A percentile compares a stretch with the other conserved stretches of the same genome.
phyloP scores from a whole-genome alignment of 2,888 invertebrate genomes.

The Pristionchus maxplancki region DNA sequence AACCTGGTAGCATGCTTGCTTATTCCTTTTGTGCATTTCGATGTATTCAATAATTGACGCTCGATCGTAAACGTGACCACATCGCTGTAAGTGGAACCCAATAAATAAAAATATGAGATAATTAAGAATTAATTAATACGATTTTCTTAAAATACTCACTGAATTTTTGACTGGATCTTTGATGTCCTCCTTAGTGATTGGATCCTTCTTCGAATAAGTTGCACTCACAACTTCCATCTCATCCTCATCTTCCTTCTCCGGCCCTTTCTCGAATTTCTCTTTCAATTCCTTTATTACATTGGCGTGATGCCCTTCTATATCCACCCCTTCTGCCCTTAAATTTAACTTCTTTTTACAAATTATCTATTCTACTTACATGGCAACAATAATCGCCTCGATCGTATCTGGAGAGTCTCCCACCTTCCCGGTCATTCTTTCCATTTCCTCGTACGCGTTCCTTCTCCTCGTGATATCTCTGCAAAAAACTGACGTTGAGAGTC shows the following conservation, averaged over 20 bases:
- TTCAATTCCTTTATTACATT: not conserved
- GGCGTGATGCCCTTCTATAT: not conserved
- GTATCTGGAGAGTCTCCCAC: not conserved
- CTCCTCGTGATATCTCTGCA: not conserved
- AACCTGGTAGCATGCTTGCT: conserved; percentile 43
- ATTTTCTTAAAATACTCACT: conserved; percentile 45
- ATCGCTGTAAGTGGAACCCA: too few relatives aligned
- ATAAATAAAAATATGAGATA: too few relatives aligned
- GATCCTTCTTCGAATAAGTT: conserved; percentile 55
- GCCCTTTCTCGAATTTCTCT: conserved; percentile 5
- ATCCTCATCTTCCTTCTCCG: not conserved
- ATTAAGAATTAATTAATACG: not conserved
- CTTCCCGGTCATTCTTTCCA: not conserved
- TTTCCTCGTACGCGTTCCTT: not conserved
- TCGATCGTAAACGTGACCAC: conserved; percentile 50
- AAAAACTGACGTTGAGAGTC: too few relatives aligned
- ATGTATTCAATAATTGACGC: conserved; percentile 4
- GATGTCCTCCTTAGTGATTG: conserved; percentile 56
- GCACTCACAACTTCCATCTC: conserved; percentile 51
- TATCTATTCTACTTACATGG: not conserved
- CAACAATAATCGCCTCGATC: not conserved
- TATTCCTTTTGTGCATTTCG: not conserved
- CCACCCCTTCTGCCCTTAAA: not conserved
- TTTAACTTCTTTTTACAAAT: not conserved
- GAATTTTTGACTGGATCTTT: conserved; percentile 57